phyloP scores from a whole-genome alignment of 2,797 vertebrate genomes.

The Parambassis ranga region DNA sequence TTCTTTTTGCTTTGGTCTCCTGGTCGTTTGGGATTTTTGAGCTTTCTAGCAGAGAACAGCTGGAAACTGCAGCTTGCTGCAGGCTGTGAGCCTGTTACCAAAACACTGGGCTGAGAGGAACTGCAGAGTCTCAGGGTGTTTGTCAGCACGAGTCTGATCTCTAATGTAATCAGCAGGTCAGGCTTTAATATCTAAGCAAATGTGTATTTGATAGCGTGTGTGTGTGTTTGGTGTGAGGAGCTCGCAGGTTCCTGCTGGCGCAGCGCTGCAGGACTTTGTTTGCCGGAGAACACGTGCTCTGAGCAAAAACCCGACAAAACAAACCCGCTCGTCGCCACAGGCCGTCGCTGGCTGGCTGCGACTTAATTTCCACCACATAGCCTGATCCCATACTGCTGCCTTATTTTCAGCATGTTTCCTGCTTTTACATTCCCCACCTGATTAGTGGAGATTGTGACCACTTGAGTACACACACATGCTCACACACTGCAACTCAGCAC shows the following conservation, averaged over 20 bases:
- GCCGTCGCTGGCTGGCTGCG: slow-evolving; percentile 29
- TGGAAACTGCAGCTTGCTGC: neutral
- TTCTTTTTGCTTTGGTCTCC: too few species aligned
- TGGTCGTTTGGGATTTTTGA: neutral
- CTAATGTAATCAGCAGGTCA: neutral
- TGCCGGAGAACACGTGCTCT: slow-evolving; percentile 49
- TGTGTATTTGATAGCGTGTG: neutral
- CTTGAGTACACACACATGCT: slow-evolving; percentile 27
- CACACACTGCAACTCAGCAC: neutral
- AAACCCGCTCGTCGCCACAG: slow-evolving; percentile 15
- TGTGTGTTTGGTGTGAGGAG: slow-evolving; percentile 5
- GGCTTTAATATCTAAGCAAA: neutral
- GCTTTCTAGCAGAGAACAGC: neutral
- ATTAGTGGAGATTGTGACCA: slow-evolving; percentile 66
- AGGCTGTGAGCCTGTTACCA: neutral
- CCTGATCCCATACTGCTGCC: slow-evolving; percentile 44
- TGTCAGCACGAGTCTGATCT: neutral
- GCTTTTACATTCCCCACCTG: slow-evolving; percentile 66
- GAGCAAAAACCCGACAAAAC: slow-evolving; percentile 44
- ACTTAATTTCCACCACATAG: slow-evolving; percentile 48
- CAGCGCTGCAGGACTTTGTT: slow-evolving; percentile 30
- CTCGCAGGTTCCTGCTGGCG: slow-evolving; percentile 7
- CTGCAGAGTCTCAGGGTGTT: neutral
- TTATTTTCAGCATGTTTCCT: slow-evolving; percentile 50
- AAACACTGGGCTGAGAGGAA: neutral